Evolutionary conservation across 2,113 vertebrate genomes (phyloP).

Genomic region (Gymnocephalus cernua): DNA sequence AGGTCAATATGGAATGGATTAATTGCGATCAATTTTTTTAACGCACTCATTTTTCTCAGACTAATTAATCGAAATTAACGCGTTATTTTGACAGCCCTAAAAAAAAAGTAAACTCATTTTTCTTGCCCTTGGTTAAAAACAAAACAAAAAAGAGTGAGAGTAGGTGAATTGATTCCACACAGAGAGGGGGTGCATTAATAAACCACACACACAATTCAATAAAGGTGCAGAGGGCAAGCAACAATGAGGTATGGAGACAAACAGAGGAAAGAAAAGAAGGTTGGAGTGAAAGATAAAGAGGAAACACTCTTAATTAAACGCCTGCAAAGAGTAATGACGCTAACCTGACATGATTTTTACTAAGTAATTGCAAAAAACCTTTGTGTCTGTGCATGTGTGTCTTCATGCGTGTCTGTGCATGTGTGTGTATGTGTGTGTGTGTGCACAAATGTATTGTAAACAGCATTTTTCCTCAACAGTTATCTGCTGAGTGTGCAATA

Average conservation of each 20-base stretch:
- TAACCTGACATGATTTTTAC: slow-evolving; percentile 15
- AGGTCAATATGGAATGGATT: no score
- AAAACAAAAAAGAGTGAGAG: not conserved
- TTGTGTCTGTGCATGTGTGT: not conserved
- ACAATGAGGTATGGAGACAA: slow-evolving; percentile 21
- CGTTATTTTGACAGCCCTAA: no score
- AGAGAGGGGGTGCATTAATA: slow-evolving; percentile 35
- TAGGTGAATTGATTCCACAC: slow-evolving; percentile 11
- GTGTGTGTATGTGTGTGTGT: not conserved
- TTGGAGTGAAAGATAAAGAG: slow-evolving; percentile 23
- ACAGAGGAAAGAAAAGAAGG: not conserved
- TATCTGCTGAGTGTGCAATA: slow-evolving; percentile 75
- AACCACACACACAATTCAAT: slow-evolving; percentile 40
- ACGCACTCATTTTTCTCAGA: no score
- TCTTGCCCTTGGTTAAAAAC: slow-evolving; percentile 13
- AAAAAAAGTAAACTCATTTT: not conserved
- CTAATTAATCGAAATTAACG: no score
- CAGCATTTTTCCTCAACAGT: slow-evolving; percentile 57
- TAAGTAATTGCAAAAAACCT: slow-evolving; percentile 8
- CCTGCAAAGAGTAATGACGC: slow-evolving; percentile 34
- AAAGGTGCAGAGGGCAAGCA: slow-evolving; percentile 43
- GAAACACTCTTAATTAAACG: slow-evolving; percentile 42
- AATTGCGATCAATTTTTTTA: no score
- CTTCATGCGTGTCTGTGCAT: not conserved
- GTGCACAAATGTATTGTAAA: slow-evolving; percentile 35